Base-by-base conservation (phyloP, 2,113 vertebrate genomes). In the Hemiscyllium ocellatum region DNA sequence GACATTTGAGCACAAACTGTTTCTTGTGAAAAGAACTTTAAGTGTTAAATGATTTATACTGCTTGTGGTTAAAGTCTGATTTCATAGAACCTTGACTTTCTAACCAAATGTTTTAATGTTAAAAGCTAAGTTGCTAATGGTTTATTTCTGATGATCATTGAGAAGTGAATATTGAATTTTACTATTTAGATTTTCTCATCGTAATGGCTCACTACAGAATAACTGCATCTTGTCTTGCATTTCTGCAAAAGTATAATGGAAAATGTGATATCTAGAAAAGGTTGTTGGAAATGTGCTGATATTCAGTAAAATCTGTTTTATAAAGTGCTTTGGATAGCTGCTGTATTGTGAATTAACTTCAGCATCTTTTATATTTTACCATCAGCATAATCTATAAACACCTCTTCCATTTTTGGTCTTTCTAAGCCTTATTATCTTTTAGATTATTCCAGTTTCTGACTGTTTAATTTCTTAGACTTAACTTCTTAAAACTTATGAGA, bases 1-100 rank as follows among this genome's bases (percentile, higher is more conserved):
- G 52, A 61, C 26, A 33, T 90, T 90, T 61, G 56, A 90, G 87
- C 87, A 90, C 87, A 90, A 90, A 52, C 87, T 61, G 56, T 90
- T 83, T 83, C 17, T 83, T 83, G 80, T 83, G 80, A 42, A 22
- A 37, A 83, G 87, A 90, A 61, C 33, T 56, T 61, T 90, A 90
- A 61, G 29, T 0, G 33, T 61, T 90, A 52, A 61, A 90, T 61
- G 52, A 52, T 61, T 61, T 90, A 61, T 52, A 17, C 87, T 61
- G 87, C 87, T 61, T 29, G 2, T 33, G 26, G 52, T 61, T 90
- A 61, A 61, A 61, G 87, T 29, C 87, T 52, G 87, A 24, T 90
- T 61, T 26, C 22, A 33, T 90, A n/a, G 47, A 90, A 52, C 0
- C 61, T 29, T 61, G 87, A 90, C 87, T 56, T 90, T 50, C 56